Evolutionary conservation across 2,888 invertebrate genomes (phyloP).

Genomic region (Lottia scabra): DNA sequence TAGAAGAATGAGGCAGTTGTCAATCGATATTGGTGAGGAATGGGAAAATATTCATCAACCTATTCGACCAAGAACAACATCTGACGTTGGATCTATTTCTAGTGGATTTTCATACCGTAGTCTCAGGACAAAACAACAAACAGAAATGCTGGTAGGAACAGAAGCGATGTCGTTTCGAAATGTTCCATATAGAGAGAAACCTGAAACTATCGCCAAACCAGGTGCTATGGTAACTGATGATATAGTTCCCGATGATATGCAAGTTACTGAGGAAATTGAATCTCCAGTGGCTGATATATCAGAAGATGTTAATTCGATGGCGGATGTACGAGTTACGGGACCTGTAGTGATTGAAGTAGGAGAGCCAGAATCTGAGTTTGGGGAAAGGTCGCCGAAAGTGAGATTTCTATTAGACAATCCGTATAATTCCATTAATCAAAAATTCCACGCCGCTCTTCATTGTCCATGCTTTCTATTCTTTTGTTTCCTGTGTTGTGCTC

Average conservation of each 20-base stretch:
- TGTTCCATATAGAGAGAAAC: background rate
- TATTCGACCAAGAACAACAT: conserved; percentile 7
- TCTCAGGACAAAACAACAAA: background rate
- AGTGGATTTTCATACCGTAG: conserved; percentile 10
- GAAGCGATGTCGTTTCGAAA: background rate
- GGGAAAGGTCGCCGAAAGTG: background rate
- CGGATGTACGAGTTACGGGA: background rate
- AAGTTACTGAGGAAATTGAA: background rate
- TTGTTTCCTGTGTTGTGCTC: conserved; percentile 51
- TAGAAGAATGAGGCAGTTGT: conserved; percentile 25
- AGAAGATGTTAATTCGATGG: background rate
- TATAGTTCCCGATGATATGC: background rate
- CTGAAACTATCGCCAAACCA: background rate
- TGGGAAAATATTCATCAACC: conserved; percentile 42
- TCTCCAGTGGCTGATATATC: conserved; percentile 4
- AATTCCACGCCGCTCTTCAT: conserved; percentile 41
- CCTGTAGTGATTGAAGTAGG: conserved; percentile 6
- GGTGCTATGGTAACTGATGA: background rate
- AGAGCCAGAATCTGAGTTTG: background rate
- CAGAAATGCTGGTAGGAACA: background rate
- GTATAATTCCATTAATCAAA: conserved; percentile 45
- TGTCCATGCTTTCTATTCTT: conserved; percentile 53
- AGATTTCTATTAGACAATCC: conserved; percentile 37
- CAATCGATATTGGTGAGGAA: conserved; percentile 45
- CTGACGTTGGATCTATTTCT: conserved; percentile 13